A percentile compares a stretch with the other conserved stretches of the same genome.
These are phyloP conservation scores for Cochlearius cochlearius DNA, from an alignment of 2,113 vertebrate genomes.

Conservation along the genomic window DNA sequence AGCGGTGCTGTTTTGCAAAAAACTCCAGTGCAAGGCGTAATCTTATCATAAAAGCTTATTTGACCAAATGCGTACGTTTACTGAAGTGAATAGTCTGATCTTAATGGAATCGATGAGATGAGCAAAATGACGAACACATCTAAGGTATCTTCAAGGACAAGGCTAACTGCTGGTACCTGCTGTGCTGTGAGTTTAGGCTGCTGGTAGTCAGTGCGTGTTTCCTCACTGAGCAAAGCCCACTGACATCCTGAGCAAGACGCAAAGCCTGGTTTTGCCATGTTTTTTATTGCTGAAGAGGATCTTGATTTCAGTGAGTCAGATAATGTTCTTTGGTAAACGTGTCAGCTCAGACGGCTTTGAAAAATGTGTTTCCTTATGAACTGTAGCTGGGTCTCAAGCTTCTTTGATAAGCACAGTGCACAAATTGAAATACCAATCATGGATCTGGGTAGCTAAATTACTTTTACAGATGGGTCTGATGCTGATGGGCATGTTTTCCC, in stretches of 20 bases:
- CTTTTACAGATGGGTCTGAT: background rate
- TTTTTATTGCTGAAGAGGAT: background rate
- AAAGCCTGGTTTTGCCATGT: background rate
- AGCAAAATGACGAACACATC: background rate
- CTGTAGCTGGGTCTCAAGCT: background rate
- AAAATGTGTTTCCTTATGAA: background rate
- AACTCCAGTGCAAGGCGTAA: background rate
- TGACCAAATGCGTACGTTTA: background rate
- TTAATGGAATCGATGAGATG: background rate
- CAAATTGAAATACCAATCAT: background rate
- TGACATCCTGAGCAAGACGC: background rate
- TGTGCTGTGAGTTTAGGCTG: background rate
- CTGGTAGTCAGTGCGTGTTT: background rate
- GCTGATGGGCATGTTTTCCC: background rate
- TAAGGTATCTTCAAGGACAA: background rate
- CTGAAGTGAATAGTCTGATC: background rate
- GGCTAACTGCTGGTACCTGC: background rate
- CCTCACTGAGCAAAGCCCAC: background rate
- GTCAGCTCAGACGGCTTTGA: background rate
- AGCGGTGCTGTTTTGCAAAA: background rate
- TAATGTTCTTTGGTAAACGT: background rate
- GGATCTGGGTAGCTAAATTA: background rate
- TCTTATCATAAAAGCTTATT: background rate
- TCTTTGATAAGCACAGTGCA: background rate
- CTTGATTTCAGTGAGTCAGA: slow-evolving; percentile 7